A percentile compares a stretch with the other conserved stretches of the same genome.
Evolutionary conservation across 2,797 vertebrate genomes (phyloP).

Genomic region (Bryconaethiops microstoma): DNA sequence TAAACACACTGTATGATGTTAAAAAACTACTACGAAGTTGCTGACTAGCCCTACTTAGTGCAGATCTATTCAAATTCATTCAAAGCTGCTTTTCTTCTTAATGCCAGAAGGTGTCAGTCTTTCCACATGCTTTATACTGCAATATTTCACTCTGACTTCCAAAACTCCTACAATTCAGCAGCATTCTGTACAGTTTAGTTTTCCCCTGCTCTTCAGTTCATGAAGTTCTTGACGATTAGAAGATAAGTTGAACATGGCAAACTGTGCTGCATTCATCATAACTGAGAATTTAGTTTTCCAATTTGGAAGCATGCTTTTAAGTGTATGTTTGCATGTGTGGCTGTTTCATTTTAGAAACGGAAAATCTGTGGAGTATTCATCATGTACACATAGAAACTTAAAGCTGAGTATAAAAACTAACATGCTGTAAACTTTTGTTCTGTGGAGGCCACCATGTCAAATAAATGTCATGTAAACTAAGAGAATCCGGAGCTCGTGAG

Average conservation of each 20-base stretch:
- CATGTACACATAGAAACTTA: no score
- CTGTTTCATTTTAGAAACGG: no score
- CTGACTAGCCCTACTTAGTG: neutral
- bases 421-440: no score
- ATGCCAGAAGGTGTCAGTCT: constrained; percentile 65
- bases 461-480: no score
- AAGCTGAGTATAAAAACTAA: no score
- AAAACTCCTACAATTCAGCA: neutral
- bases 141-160: no score
- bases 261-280: neutral
- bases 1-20: neutral
- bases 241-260: neutral
- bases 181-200: neutral
- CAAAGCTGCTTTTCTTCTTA: constrained; percentile 11
- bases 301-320: neutral
- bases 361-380: no score
- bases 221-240: neutral
- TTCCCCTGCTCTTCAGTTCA: neutral
- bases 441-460: no score
- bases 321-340: no score
- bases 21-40: neutral
- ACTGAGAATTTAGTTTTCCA: neutral
- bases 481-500: no score
- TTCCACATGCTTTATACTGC: neutral
- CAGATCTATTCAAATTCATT: neutral